phyloP scores from a whole-genome alignment of 2,113 vertebrate genomes.

The Phainopepla nitens region DNA sequence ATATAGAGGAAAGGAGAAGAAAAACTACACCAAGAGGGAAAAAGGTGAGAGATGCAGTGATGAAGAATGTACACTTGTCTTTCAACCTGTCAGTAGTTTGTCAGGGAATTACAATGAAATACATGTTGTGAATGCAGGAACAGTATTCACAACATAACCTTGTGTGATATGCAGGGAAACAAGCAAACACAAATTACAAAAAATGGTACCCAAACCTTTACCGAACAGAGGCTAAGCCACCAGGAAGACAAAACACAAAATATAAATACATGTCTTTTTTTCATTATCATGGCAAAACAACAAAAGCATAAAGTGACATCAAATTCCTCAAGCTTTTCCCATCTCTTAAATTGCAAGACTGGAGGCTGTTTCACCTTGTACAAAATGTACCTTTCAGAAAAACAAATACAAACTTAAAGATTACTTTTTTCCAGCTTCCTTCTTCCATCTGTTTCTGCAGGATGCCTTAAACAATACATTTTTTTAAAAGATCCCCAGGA shows the following conservation, averaged over 20 bases:
- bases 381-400: neutral
- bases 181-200: neutral
- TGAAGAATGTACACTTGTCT: neutral
- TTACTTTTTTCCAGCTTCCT: rapidly evolving
- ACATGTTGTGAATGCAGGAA: neutral
- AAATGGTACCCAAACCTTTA: neutral
- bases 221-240: neutral
- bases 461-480: neutral
- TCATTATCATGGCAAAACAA: neutral
- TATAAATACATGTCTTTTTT: neutral
- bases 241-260: neutral
- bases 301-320: neutral
- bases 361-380: neutral
- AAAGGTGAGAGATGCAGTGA: neutral
- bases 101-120: neutral
- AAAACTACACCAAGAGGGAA: neutral
- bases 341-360: neutral
- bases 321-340: neutral
- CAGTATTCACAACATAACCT: no score
- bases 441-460: neutral
- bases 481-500: neutral
- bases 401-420: neutral
- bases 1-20: neutral
- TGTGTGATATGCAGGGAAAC: neutral
- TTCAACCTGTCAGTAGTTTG: neutral